Base-by-base conservation (phyloP, 2,888 invertebrate genomes). In the Ischnus inquisitorius region DNA sequence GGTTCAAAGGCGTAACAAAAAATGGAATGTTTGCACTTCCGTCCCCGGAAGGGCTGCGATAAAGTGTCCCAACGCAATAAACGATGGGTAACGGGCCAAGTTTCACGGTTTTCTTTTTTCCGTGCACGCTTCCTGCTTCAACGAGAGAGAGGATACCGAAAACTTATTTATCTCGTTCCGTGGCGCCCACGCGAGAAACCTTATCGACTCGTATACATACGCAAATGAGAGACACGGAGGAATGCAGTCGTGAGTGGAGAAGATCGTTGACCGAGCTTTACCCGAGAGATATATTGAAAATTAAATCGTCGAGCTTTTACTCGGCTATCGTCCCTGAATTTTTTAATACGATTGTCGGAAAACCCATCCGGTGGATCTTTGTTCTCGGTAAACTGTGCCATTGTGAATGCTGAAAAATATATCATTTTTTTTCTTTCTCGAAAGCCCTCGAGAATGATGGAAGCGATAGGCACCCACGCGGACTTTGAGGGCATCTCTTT, bases 101-200 rank as follows among this genome's bases (percentile, higher is more conserved):
- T n/a, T n/a, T n/a, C n/a, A n/a, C n/a, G n/a, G n/a, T n/a, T n/a
- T n/a, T n/a, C n/a, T n/a, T n/a, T n/a, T n/a, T n/a, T n/a, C n/a
- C n/a, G n/a, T n/a, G 69, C 22, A 10, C 19, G 43, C 75, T 81
- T 81, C 84, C 84, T 82, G 84, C 75, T 78, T 81, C 75, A 65
- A 64, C 6, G 3, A 22, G 19, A 74, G 65, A 39, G 43, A 65
- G 80, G 78, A 78, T 84, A 69, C 69, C 69, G 34, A 69, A 84
- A 84, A 82, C 74, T 71, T 67, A 76, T 76, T 80, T 84, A 84
- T 84, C 81, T 51, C 34, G 60, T 28, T 68, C 64, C 14, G 64
- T 54, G 41, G 25, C 8, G 8, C 84, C 84, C 82, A 81, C 84
- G 81, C 84, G 78, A 75, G 57, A 60, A 74, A 57, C 43, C 48